A percentile compares a stretch with the other conserved stretches of the same genome.
These are phyloP conservation scores for Semaprochilodus insignis DNA, from an alignment of 2,797 vertebrate species.

Conservation along the genomic window DNA sequence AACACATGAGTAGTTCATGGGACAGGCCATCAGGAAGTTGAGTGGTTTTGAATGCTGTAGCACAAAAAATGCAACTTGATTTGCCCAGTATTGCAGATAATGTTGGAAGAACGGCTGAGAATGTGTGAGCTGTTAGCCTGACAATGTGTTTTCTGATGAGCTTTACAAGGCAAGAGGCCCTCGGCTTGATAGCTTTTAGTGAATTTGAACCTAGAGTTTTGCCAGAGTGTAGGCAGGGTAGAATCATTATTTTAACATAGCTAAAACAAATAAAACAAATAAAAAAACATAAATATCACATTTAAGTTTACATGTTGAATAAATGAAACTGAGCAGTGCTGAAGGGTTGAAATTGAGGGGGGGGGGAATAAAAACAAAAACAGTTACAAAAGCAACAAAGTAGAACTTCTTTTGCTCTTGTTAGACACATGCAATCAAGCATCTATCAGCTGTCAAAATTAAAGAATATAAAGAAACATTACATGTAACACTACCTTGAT, in stretches of 20 bases:
- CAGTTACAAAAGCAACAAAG: constrained; percentile 40
- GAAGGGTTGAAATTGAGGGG: constrained; percentile 24
- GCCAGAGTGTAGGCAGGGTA: constrained; percentile 22
- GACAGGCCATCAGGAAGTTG: background rate
- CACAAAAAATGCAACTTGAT: constrained; percentile 14
- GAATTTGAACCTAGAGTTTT: constrained; percentile 23
- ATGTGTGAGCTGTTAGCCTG: constrained; percentile 24
- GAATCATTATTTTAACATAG: constrained; percentile 34
- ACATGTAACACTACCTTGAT: constrained; percentile 60
- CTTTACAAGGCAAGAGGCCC: constrained; percentile 29
- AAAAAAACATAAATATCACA: constrained; percentile 46
- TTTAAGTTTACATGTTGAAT: constrained; percentile 19
- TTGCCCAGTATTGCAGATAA: constrained; percentile 18
- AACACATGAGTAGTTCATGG: constrained; percentile 38
- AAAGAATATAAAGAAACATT: constrained; percentile 54
- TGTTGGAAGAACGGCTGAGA: constrained; percentile 4
- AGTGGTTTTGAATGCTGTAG: constrained; percentile 24
- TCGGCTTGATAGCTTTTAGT: constrained; percentile 24
- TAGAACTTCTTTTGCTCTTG: constrained; percentile 50
- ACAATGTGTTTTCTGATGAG: constrained; percentile 27
- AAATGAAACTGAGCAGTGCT: constrained; percentile 19
- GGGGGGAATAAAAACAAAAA: background rate
- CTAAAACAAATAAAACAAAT: constrained; percentile 40
- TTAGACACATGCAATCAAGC: constrained; percentile 76
- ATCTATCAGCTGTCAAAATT: constrained; percentile 58